Evolutionary conservation across 23 tunicate genomes (phyloP).

Genomic region (Clavelina lepadiformis): DNA sequence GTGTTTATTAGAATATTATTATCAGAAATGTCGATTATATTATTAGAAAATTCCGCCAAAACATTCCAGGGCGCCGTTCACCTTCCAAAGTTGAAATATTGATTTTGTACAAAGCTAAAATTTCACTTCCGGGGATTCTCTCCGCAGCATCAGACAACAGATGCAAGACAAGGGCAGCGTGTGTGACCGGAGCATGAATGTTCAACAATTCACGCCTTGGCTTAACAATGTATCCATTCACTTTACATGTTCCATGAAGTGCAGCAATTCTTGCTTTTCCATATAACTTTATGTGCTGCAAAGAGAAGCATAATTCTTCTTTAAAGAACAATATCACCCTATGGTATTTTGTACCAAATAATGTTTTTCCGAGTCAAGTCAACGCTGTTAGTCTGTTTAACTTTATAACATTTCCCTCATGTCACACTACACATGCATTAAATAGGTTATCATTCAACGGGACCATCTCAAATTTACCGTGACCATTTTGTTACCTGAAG

Average conservation of each 20-base stretch:
- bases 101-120: neutral
- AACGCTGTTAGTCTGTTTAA: too few species aligned
- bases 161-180: constrained; percentile 1
- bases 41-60: neutral
- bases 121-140: neutral
- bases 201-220: neutral
- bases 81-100: neutral
- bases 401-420: too few species aligned
- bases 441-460: too few species aligned
- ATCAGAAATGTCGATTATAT: too few species aligned
- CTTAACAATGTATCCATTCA: constrained; percentile 13
- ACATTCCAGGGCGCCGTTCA: neutral
- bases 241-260: constrained; percentile 7
- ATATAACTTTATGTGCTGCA: constrained; percentile 10
- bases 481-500: too few species aligned
- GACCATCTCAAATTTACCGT: too few species aligned
- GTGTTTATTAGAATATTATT: too few species aligned
- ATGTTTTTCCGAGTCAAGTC: too few species aligned
- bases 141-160: neutral
- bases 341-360: too few species aligned
- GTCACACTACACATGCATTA: too few species aligned
- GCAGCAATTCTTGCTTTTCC: constrained; percentile 9
- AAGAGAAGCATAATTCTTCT: too few species aligned
- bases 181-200: constrained; percentile 25
- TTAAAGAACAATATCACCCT: too few species aligned